A percentile compares a stretch with the other conserved stretches of the same genome.
These are phyloP conservation scores for Cerastoderma edule DNA, from an alignment of 2,888 invertebrate species.

Conservation along the genomic window DNA sequence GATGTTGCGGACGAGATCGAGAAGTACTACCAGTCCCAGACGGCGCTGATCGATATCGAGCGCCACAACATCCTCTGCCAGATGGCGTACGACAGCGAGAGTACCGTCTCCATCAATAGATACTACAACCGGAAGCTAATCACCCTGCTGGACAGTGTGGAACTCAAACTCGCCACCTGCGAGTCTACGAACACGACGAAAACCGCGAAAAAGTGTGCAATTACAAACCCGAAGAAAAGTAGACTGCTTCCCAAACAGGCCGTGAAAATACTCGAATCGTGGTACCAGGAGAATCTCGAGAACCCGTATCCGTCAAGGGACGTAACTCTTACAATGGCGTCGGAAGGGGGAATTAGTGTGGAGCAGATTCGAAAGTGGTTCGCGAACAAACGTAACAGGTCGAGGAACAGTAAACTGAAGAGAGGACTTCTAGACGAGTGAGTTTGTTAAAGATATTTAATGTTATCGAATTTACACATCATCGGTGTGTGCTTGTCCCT, in stretches of 20 bases:
- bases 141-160: slow-evolving; percentile 50
- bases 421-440: slow-evolving; percentile 37
- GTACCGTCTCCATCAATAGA: slow-evolving; percentile 49
- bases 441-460: no score
- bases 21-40: slow-evolving; percentile 55
- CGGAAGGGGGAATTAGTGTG: slow-evolving; percentile 68
- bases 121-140: slow-evolving; percentile 57
- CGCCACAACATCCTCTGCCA: slow-evolving; percentile 57
- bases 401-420: slow-evolving; percentile 64
- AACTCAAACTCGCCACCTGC: slow-evolving; percentile 38
- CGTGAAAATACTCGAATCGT: slow-evolving; percentile 66
- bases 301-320: slow-evolving; percentile 76
- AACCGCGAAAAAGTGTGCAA: slow-evolving; percentile 16
- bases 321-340: slow-evolving; percentile 65
- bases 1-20: slow-evolving; percentile 44
- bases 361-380: slow-evolving; percentile 79
- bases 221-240: slow-evolving; percentile 46
- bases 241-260: slow-evolving; percentile 67
- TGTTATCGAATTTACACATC: no score
- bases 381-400: slow-evolving; percentile 77
- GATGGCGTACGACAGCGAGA: slow-evolving; percentile 47
- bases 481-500: no score
- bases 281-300: slow-evolving; percentile 73
- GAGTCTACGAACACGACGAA: slow-evolving; percentile 34
- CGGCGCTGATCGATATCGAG: slow-evolving; percentile 55